Evolutionary conservation across 2,113 vertebrate genomes (phyloP).

Genomic region (Corythoichthys haematopterus): DNA sequence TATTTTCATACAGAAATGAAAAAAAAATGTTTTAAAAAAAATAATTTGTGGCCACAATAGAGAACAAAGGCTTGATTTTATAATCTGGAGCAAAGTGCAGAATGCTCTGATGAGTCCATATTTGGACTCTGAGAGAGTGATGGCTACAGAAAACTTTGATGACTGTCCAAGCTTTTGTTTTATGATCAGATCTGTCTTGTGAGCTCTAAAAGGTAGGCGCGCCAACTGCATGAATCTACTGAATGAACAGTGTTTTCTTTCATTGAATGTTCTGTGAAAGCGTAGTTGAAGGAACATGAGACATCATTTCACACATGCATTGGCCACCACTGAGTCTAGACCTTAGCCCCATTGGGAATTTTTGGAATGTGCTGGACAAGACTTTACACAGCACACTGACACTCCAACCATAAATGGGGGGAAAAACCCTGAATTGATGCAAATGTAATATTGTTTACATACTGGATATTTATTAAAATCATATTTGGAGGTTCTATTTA

Average conservation of each 20-base stretch:
- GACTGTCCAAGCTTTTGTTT: neutral
- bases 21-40: neutral
- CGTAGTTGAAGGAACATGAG: neutral
- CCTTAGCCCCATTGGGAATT: constrained; percentile 4
- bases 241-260: constrained; percentile 6
- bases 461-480: neutral
- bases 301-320: constrained; percentile 2
- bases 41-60: neutral
- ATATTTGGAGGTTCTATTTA: no score
- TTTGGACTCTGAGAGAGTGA: neutral
- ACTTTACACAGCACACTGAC: constrained; percentile 1
- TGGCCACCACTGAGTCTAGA: constrained; percentile 3
- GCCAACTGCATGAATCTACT: neutral
- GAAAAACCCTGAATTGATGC: neutral
- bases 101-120: neutral
- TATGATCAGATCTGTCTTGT: neutral
- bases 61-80: neutral
- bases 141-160: neutral
- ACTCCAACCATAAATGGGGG: neutral
- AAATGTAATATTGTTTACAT: neutral
- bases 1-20: neutral
- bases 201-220: neutral
- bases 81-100: neutral
- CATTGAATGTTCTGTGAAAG: neutral
- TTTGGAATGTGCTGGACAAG: constrained; percentile 5